Percentiles rank a stretch among this genome's conserved stretches.
Evolutionary conservation across 2,113 vertebrate genomes (phyloP).

Genomic region (Oreochromis tanganicae): DNA sequence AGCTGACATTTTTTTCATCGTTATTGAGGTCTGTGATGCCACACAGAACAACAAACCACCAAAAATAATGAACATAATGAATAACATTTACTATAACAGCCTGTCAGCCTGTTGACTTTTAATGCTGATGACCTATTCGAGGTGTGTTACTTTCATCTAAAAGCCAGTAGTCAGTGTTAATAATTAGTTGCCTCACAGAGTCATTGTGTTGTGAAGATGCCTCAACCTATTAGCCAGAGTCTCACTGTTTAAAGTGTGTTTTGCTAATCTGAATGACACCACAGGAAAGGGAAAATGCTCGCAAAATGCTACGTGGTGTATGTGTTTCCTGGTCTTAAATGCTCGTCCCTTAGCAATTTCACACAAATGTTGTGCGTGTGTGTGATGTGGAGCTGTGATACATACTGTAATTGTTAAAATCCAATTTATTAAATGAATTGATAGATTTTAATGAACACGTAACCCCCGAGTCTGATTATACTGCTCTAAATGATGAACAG

Average conservation of each 20-base stretch:
- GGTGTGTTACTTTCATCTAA: constrained; percentile 54
- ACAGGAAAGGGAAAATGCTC: not conserved
- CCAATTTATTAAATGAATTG: constrained; percentile 32
- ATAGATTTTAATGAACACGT: constrained; percentile 22
- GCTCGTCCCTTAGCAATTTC: not conserved
- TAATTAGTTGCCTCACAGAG: constrained; percentile 10
- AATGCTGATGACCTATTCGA: constrained; percentile 59
- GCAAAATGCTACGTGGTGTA: not conserved
- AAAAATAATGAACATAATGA: constrained; percentile 20
- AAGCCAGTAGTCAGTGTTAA: constrained; percentile 24
- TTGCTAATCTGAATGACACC: constrained; percentile 31
- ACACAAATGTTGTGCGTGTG: not conserved
- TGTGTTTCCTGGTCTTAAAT: not conserved
- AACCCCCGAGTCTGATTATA: not conserved
- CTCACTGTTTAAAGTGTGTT: not conserved
- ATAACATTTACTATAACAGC: constrained; percentile 22
- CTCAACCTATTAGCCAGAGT: constrained; percentile 21
- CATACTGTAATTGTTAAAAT: constrained; percentile 19
- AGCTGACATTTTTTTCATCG: constrained; percentile 37
- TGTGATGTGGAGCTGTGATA: not conserved
- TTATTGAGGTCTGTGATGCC: constrained; percentile 41
- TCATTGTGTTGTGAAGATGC: not conserved
- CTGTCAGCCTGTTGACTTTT: not conserved
- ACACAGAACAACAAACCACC: not conserved
- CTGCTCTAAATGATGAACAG: not conserved